phyloP scores from a whole-genome alignment of 2,113 vertebrate species.

The Nothobranchius furzeri region DNA sequence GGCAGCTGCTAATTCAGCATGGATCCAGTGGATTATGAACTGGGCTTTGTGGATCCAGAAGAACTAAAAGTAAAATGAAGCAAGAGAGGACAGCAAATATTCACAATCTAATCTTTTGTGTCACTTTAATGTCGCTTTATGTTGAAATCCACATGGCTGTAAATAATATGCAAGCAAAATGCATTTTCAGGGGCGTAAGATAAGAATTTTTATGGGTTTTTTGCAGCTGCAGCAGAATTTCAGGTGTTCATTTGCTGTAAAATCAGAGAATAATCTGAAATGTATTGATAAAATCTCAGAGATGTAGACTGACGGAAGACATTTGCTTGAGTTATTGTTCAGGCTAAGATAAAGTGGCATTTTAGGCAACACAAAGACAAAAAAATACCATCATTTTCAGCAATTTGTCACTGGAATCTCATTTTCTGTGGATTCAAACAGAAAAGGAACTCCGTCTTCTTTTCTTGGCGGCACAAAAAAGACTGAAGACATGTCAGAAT shows the following conservation, averaged over 20 bases:
- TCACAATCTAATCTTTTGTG: too few species aligned
- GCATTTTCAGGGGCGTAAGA: background rate
- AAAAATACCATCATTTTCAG: slow-evolving; percentile 53
- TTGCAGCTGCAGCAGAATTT: background rate
- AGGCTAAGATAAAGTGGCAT: slow-evolving; percentile 47
- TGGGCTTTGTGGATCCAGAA: too few species aligned
- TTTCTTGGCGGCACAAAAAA: slow-evolving; percentile 51
- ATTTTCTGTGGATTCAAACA: slow-evolving; percentile 54
- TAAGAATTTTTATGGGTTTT: background rate
- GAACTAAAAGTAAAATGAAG: slow-evolving; percentile 2
- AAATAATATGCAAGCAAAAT: background rate
- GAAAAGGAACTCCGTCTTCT: slow-evolving; percentile 44
- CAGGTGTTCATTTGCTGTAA: background rate
- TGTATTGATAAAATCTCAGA: slow-evolving; percentile 7
- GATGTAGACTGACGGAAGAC: slow-evolving; percentile 9
- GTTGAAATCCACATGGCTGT: slow-evolving; percentile 18
- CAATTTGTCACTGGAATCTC: slow-evolving; percentile 62
- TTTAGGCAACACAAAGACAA: slow-evolving; percentile 45
- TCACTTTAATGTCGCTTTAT: slow-evolving; percentile 8
- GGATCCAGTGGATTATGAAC: too few species aligned
- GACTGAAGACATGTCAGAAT: slow-evolving; percentile 63
- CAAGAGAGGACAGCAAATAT: background rate
- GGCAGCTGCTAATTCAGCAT: too few species aligned
- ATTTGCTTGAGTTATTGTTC: slow-evolving; percentile 31
- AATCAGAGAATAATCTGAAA: slow-evolving; percentile 11